Conservation (phyloP, 2,888 invertebrate species). For the Ischnus inquisitorius region DNA sequence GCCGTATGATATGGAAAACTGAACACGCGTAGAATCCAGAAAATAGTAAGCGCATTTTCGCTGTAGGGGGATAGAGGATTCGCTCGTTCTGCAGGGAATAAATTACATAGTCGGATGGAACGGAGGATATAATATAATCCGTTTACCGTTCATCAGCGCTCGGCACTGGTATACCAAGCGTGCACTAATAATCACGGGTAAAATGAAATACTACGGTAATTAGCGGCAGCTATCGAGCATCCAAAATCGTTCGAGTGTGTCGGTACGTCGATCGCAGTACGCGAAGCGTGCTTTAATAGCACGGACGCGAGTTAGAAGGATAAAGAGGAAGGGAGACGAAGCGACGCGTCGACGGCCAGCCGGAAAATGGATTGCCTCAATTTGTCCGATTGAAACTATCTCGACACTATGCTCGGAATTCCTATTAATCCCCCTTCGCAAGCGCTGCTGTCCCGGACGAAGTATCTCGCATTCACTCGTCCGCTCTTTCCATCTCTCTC, state of each 20-base stretch:
- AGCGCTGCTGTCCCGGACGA: constrained; percentile 52
- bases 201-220: constrained; percentile 60
- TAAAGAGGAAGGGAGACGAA: constrained; percentile 14
- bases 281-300: constrained; percentile 19
- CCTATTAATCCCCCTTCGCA: constrained; percentile 77
- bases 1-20: background rate
- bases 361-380: constrained; percentile 81
- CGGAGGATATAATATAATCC: constrained; percentile 51
- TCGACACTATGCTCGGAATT: constrained; percentile 81
- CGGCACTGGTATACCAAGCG: background rate
- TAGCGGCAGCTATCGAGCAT: constrained; percentile 56
- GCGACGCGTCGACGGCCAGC: constrained; percentile 70
- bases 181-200: constrained; percentile 43
- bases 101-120: constrained; percentile 51
- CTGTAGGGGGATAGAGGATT: constrained; percentile 1
- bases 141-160: constrained; percentile 45
- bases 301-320: constrained; percentile 29
- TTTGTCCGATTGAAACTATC: constrained; percentile 82
- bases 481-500: constrained; percentile 33
- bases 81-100: constrained; percentile 17
- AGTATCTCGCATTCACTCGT: constrained; percentile 41
- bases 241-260: constrained; percentile 47
- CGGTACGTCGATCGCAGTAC: constrained; percentile 30
- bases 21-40: constrained; percentile 26
- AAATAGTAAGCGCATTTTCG: constrained; percentile 34